A percentile compares a stretch with the other conserved stretches of the same genome.
Evolutionary conservation across 1,140 invertebrate species (phyloP).

Genomic region (Drosophila littoralis): DNA sequence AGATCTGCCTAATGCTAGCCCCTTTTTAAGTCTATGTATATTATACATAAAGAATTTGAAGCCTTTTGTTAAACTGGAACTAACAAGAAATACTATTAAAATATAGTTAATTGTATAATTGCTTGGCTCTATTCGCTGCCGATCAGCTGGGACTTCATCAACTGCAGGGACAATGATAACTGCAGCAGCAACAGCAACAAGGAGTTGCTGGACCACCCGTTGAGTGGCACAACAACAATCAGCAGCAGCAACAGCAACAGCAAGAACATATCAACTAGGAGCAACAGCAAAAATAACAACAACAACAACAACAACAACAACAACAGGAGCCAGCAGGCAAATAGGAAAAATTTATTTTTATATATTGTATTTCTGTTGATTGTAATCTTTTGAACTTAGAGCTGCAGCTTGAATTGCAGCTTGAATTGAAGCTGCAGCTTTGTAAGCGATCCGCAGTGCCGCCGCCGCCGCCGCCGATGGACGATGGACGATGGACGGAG

Average conservation of each 20-base stretch:
- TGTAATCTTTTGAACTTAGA: constrained; percentile 53
- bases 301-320: constrained; percentile 22
- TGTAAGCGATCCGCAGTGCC: constrained; percentile 54
- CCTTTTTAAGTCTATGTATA: too few species aligned
- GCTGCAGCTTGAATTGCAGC: constrained; percentile 11
- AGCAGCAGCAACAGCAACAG: constrained; percentile 17
- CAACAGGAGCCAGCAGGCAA: constrained; percentile 49
- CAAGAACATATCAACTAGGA: constrained; percentile 18
- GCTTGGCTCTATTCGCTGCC: constrained; percentile 20
- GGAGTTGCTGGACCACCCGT: constrained; percentile 63
- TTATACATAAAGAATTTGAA: too few species aligned
- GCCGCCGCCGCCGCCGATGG: constrained; percentile 28
- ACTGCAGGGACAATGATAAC: constrained; percentile 35
- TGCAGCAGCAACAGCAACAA: constrained; percentile 15
- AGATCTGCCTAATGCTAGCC: too few species aligned
- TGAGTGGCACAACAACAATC: constrained; percentile 15
- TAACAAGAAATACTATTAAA: background rate
- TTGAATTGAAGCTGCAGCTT: constrained; percentile 5
- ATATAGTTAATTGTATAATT: constrained; percentile 24
- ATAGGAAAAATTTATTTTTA: constrained; percentile 69
- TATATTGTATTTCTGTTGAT: constrained; percentile 72
- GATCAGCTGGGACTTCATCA: constrained; percentile 31
- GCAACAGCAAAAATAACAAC: constrained; percentile 22
- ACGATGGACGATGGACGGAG: background rate
- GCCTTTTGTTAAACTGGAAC: too few species aligned